These are phyloP conservation scores for Mobula birostris DNA, from an alignment of 2,113 vertebrate genomes.

Conservation along the genomic window DNA sequence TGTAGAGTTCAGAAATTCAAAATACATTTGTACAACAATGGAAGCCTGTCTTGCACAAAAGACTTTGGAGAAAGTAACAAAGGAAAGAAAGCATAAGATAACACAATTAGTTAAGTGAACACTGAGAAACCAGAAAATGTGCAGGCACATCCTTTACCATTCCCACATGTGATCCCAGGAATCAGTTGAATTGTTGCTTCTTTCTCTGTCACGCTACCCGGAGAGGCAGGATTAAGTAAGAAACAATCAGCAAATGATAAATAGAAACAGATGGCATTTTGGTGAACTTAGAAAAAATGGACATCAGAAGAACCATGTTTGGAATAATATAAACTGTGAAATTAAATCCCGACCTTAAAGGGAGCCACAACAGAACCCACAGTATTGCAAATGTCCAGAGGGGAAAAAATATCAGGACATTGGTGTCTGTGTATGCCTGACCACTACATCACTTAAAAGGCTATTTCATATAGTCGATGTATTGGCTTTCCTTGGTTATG, in stretches of 20 bases:
- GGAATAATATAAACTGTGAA: slow-evolving; percentile 28
- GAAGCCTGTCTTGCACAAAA: background rate
- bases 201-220: background rate
- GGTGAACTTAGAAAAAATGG: background rate
- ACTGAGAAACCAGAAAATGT: background rate
- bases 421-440: background rate
- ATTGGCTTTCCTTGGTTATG: background rate
- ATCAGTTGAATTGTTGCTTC: slow-evolving; percentile 6
- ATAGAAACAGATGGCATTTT: slow-evolving; percentile 14
- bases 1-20: background rate
- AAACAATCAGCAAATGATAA: slow-evolving; percentile 2
- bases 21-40: background rate
- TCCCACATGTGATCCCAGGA: background rate
- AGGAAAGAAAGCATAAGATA: background rate
- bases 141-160: background rate
- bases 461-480: background rate
- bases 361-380: background rate
- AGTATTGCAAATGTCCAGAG: background rate
- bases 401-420: background rate
- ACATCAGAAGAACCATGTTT: background rate
- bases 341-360: background rate
- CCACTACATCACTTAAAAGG: background rate
- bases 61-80: background rate
- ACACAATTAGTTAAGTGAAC: background rate
- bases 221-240: background rate